Evolutionary conservation across 2,797 vertebrate species (phyloP).

Genomic region (Pipistrellus pygmaeus): DNA sequence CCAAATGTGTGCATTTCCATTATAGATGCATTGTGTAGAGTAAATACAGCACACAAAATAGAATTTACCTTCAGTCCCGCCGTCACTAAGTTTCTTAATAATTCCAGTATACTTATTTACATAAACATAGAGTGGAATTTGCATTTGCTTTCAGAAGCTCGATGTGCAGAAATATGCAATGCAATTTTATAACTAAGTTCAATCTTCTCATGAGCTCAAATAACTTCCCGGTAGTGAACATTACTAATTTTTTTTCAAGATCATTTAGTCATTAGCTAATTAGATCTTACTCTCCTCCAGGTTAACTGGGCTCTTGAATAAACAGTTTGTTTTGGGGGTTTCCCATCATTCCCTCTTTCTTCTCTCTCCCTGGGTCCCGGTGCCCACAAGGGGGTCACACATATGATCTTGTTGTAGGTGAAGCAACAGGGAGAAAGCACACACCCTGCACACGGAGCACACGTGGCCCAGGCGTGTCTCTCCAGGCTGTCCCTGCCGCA

Average conservation of each 20-base stretch:
- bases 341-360: not conserved
- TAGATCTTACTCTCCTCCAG: not conserved
- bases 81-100: not conserved
- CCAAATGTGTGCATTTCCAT: not conserved
- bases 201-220: not conserved
- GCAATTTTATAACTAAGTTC: not conserved
- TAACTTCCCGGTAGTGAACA: not conserved
- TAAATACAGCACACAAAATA: not conserved
- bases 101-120: not conserved
- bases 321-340: not conserved
- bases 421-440: fast-evolving
- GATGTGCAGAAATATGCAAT: not conserved
- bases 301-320: not conserved
- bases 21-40: not conserved
- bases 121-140: not conserved
- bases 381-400: fast-evolving
- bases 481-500: fast-evolving
- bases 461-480: fast-evolving
- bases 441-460: fast-evolving
- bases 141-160: not conserved
- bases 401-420: fast-evolving
- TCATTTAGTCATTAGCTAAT: not conserved
- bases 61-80: not conserved
- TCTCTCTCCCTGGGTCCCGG: not conserved
- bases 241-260: not conserved